Evolutionary conservation across 2,888 invertebrate genomes (phyloP), one percentile per base, ranked within the genome.

Genomic region (Chaitophorus viminalis): DNA sequence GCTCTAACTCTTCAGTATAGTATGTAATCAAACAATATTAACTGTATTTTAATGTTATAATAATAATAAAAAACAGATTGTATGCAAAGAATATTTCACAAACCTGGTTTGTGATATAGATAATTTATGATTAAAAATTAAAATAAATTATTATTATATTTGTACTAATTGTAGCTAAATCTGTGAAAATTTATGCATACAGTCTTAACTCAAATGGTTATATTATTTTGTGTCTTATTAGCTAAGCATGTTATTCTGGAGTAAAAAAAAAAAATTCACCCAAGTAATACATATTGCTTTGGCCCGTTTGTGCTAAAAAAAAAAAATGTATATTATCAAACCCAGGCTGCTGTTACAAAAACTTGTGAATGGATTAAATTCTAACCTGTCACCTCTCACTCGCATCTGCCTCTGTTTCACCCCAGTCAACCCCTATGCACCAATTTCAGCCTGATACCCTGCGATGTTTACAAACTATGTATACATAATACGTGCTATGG

Each of bases 301-400:
- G 72, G 86, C 46, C 78, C 11, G 36, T 86, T 86, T 70, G 70
- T 78, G 76, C 65, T 68, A 84, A 33, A 82, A 82, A 68, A 84
- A 33, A 82, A 82, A 68, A 78, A 78, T 78, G 85, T 85, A 78
- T 78, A 85, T 85, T 84, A 70, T 76, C 33, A 54, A 85, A 52
- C 36, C 68, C 33, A 68, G 54, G 54, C 70, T 86, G 78, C 72
- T 86, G 78, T 60, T 86, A 52, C 52, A n/a, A 86, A 78, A 72
- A 86, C 52, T 70, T 87, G 81, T 81, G 81, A 87, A 87, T 87
- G 87, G 74, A 87, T 60, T 87, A 60, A 85, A 85, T 85, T 87
- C 87, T 87, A 87, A 87, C 81, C 72, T 78, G 60, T 87, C 87
- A 87, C 86, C 70, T 87, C 85, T 78, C 87, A 87, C 81, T 79